phyloP scores from a whole-genome alignment of 2,888 invertebrate species.

The Craniophora ligustri region DNA sequence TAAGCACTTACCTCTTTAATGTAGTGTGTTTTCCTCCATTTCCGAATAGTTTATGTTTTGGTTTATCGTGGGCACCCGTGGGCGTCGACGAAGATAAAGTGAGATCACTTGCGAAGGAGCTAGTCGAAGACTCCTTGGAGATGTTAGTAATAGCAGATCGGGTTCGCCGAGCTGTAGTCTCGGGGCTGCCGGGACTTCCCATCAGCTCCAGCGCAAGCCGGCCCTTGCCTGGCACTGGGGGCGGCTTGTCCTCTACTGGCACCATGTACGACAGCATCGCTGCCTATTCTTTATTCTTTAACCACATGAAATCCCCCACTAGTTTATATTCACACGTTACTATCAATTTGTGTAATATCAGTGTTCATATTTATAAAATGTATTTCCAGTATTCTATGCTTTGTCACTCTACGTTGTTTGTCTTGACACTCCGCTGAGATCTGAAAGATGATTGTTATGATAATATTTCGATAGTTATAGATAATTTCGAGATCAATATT shows the following conservation, averaged over 20 bases:
- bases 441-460: constrained; percentile 65
- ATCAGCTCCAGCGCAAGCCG: constrained; percentile 86
- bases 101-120: constrained; percentile 91
- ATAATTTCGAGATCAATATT: constrained; percentile 14
- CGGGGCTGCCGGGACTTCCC: constrained; percentile 76
- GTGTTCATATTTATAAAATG: constrained; percentile 35
- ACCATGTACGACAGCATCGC: constrained; percentile 94
- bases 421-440: constrained; percentile 62
- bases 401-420: constrained; percentile 30
- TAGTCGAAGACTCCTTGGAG: constrained; percentile 91
- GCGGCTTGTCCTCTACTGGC: constrained; percentile 93
- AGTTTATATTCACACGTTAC: constrained; percentile 43
- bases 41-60: constrained; percentile 90
- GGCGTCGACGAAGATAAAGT: constrained; percentile 90
- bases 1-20: constrained; percentile 92
- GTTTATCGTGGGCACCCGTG: constrained; percentile 90
- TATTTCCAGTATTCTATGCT: constrained; percentile 30
- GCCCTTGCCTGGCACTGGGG: constrained; percentile 88
- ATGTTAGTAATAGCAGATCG: constrained; percentile 71
- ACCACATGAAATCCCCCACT: constrained; percentile 43
- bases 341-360: constrained; percentile 42
- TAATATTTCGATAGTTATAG: constrained; percentile 35
- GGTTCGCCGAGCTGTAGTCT: constrained; percentile 69
- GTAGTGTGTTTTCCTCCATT: constrained; percentile 92
- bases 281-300: constrained; percentile 52